Evolutionary conservation across 1,140 invertebrate species (phyloP), one percentile per base, ranked within the genome.

Genomic region (Solenopsis invicta): DNA sequence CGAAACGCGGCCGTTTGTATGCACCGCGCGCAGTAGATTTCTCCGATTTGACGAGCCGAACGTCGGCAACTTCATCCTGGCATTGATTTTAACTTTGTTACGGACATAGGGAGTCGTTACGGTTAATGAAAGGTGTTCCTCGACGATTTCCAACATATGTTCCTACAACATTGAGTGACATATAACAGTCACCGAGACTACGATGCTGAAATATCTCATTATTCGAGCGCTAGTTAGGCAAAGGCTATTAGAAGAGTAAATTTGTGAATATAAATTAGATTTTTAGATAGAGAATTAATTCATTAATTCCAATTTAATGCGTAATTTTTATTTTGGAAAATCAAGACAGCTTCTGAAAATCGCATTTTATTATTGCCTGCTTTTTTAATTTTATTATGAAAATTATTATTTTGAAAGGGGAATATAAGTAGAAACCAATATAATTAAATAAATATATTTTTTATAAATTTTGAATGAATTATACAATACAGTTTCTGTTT

Each of bases 81-180:
- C 62, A 80, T 80, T 67, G 77, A 80, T 80, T 80, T 80, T 80
- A 80, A 80, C 62, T 80, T 80, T 34, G 62, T 80, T 80, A 80
- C 77, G 29, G 12, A 52, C 16, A 34, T 41, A 37, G 61, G 24
- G 9, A 67, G 48, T 67, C 34, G 8, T 80, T 80, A 67, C 45
- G 48, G 62, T 80, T 80, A 67, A 80, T 67, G 48, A 67, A 67
- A 80, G 61, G 18, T 80, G 29, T 16, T 80, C 18, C 29, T 67
- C 48, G 24, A n/a, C 74, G 54, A 76, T 45, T 37, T 61, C 16
- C 45, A 64, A 80, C 61, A 52, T 37, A 18, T 12, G 48, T 67
- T 76, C 56, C 6, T 76, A 37, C 29, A 52, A 52, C 48, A 21
- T 54, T 18, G 16, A 62, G n/a, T 29, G 29, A 3, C 24, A 61